Percentiles rank a stretch among this genome's conserved stretches.
Evolutionary conservation across 1,140 invertebrate genomes (phyloP).

Genomic region (Drosophila malerkotliana): DNA sequence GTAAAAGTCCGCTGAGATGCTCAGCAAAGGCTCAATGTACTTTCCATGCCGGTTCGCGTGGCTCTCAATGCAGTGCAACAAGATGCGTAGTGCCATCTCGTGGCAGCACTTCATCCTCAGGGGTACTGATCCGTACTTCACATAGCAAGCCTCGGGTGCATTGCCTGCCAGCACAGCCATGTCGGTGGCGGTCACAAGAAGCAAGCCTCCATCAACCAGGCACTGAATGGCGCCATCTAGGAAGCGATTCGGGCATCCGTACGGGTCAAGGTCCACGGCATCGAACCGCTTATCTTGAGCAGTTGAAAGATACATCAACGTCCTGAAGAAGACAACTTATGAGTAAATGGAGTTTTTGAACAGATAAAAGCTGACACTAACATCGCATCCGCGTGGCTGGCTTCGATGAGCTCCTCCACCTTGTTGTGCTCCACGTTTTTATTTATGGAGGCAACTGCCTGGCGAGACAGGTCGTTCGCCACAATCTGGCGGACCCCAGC

Average conservation of each 20-base stretch:
- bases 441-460: slow-evolving; percentile 94
- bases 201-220: slow-evolving; percentile 90
- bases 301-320: slow-evolving; percentile 93
- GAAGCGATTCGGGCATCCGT: slow-evolving; percentile 97
- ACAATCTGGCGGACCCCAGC: slow-evolving; percentile 91
- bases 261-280: slow-evolving; percentile 98
- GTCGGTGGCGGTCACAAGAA: slow-evolving; percentile 99
- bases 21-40: slow-evolving; percentile 96
- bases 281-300: slow-evolving; percentile 90
- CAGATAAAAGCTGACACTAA: slow-evolving; percentile 84
- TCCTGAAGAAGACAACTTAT: slow-evolving; percentile 84
- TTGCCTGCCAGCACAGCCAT: slow-evolving; percentile 99
- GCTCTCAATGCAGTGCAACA: slow-evolving; percentile 94
- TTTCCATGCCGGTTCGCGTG: slow-evolving; percentile 96
- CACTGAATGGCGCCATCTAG: slow-evolving; percentile 95
- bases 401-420: slow-evolving; percentile 89
- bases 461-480: slow-evolving; percentile 96
- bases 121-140: slow-evolving; percentile 97
- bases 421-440: slow-evolving; percentile 92
- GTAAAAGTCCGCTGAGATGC: slow-evolving; percentile 98
- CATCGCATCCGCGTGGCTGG: slow-evolving; percentile 93
- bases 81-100: slow-evolving; percentile 97
- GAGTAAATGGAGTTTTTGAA: background rate
- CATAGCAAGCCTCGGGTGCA: slow-evolving; percentile 94
- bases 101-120: slow-evolving; percentile 95